phyloP scores from a whole-genome alignment of 2,888 invertebrate species.

The Tachina grossa region DNA sequence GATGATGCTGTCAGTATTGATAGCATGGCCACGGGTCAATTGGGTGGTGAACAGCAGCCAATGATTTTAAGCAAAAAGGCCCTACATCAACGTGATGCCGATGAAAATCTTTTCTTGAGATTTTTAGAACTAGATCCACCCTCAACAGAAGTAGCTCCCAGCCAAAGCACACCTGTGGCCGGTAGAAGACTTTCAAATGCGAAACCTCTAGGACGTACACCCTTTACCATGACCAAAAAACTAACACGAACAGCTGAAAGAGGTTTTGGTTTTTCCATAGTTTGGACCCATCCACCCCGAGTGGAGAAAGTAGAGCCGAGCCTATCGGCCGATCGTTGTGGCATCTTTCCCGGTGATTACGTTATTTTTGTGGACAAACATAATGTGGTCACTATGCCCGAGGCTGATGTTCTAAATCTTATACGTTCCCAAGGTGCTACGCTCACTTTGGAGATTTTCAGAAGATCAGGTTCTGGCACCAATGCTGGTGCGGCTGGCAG shows the following conservation, averaged over 20 bases:
- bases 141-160: slow-evolving; percentile 83
- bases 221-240: slow-evolving; percentile 90
- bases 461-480: slow-evolving; percentile 80
- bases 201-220: slow-evolving; percentile 87
- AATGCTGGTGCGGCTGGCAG: slow-evolving; percentile 66
- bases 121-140: slow-evolving; percentile 92
- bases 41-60: slow-evolving; percentile 72
- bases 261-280: slow-evolving; percentile 94
- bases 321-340: slow-evolving; percentile 92
- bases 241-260: slow-evolving; percentile 84
- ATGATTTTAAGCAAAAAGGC: slow-evolving; percentile 84
- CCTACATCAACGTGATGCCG: slow-evolving; percentile 86
- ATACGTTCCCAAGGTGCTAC: slow-evolving; percentile 88
- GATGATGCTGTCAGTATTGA: slow-evolving; percentile 81
- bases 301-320: slow-evolving; percentile 92
- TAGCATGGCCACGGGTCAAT: slow-evolving; percentile 74
- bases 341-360: slow-evolving; percentile 92
- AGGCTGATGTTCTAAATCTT: slow-evolving; percentile 87
- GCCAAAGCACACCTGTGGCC: slow-evolving; percentile 50
- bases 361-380: slow-evolving; percentile 94
- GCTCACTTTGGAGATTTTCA: slow-evolving; percentile 88
- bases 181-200: slow-evolving; percentile 78
- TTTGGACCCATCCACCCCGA: slow-evolving; percentile 94
- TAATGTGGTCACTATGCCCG: slow-evolving; percentile 92
- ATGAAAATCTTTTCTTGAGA: slow-evolving; percentile 88